Percentiles rank a stretch among this genome's conserved stretches.
These are phyloP conservation scores for Lophius americanus DNA, from an alignment of 2,797 vertebrate genomes.

Conservation along the genomic window DNA sequence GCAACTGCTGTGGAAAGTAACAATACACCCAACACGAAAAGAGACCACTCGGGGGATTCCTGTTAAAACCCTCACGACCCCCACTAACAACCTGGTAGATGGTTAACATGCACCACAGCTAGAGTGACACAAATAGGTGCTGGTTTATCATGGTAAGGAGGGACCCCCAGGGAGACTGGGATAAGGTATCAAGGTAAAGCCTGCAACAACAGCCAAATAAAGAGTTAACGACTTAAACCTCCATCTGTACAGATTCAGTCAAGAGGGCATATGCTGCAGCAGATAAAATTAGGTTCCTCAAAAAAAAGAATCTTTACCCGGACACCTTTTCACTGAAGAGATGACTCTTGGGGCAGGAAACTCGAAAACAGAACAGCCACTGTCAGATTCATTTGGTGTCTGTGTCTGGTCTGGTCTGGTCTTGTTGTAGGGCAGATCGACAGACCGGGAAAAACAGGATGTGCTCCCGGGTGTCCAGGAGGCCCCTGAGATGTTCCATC, in stretches of 20 bases:
- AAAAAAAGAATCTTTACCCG: background rate
- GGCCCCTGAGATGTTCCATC: constrained; percentile 65
- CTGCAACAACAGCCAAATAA: too few species aligned
- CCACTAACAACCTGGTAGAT: constrained; percentile 44
- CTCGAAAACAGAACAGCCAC: constrained; percentile 5
- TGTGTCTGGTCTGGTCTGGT: constrained; percentile 18
- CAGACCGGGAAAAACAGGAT: constrained; percentile 73
- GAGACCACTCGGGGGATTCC: constrained; percentile 44
- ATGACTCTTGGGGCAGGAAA: constrained; percentile 18
- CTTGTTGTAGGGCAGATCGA: constrained; percentile 19
- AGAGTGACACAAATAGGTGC: background rate
- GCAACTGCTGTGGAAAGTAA: constrained; percentile 84
- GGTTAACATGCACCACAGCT: constrained; percentile 1
- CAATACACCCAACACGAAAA: constrained; percentile 68
- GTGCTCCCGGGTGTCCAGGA: constrained; percentile 58
- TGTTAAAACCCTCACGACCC: background rate
- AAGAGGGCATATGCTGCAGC: background rate
- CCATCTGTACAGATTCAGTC: background rate
- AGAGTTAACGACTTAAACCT: too few species aligned
- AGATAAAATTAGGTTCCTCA: background rate
- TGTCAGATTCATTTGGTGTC: background rate
- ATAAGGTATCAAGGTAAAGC: too few species aligned
- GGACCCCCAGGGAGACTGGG: background rate
- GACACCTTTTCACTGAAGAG: background rate
- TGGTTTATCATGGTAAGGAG: background rate